phyloP scores from a whole-genome alignment of 1,140 invertebrate genomes.

The Zophobas morio region DNA sequence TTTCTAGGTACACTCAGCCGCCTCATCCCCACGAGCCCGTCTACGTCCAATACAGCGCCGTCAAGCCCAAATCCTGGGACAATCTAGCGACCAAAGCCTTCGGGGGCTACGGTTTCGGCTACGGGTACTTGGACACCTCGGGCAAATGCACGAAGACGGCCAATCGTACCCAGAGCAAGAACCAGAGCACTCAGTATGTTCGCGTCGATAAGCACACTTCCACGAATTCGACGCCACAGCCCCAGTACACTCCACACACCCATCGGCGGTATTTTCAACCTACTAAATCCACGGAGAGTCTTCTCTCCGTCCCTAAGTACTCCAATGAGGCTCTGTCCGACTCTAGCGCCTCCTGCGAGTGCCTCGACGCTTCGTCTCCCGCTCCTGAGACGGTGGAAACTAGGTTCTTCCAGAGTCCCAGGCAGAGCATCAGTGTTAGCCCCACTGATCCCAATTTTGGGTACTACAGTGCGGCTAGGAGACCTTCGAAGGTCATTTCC shows the following conservation, averaged over 20 bases:
- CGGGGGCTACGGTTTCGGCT: constrained; percentile 87
- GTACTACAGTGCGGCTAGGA: constrained; percentile 70
- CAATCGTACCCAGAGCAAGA: constrained; percentile 51
- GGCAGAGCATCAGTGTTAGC: constrained; percentile 67
- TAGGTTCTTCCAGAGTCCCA: constrained; percentile 69
- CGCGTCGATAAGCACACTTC: constrained; percentile 57
- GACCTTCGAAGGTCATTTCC: constrained; percentile 69
- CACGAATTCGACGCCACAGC: constrained; percentile 54
- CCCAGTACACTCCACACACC: constrained; percentile 68
- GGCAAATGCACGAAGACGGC: constrained; percentile 67
- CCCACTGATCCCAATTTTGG: constrained; percentile 68
- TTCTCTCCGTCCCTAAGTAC: constrained; percentile 77
- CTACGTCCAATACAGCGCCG: constrained; percentile 73
- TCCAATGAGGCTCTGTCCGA: constrained; percentile 74
- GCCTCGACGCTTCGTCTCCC: constrained; percentile 70
- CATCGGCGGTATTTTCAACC: constrained; percentile 72
- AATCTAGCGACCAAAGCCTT: constrained; percentile 85
- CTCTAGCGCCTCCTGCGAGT: constrained; percentile 78
- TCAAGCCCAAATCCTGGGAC: constrained; percentile 90
- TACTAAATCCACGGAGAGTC: constrained; percentile 85
- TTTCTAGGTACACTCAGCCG: constrained; percentile 63
- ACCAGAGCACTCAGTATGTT: constrained; percentile 60
- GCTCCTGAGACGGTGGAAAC: constrained; percentile 61
- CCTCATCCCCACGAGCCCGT: constrained; percentile 64
- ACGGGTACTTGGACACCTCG: constrained; percentile 80